These are phyloP conservation scores for Danio rerio DNA, from an alignment of 2,113 vertebrate species.

Conservation along the genomic window GRCz12tu NC_133183.1:35253501-35254000, in stretches of 20 bases:
- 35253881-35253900: no score
- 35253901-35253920: no score
- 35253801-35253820: no score
- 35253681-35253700: neutral
- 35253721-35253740: conserved; percentile 4
- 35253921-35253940: no score
- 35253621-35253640: conserved; percentile 61
- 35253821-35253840: no score
- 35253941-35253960: no score
- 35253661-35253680: conserved; percentile 1
- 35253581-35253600: conserved; percentile 62
- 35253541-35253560: conserved; percentile 71
- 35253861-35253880: no score
- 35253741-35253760: neutral
- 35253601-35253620: conserved; percentile 69
- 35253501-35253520: conserved; percentile 61
- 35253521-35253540: conserved; percentile 60
- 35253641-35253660: conserved; percentile 4
- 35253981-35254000: no score
- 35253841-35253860: no score
- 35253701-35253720: neutral
- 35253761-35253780: no score
- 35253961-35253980: no score
- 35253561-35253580: conserved; percentile 68
- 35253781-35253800: no score